Base-by-base conservation (phyloP, 2,888 invertebrate genomes). In the Lasioglossum marginatum region DNA sequence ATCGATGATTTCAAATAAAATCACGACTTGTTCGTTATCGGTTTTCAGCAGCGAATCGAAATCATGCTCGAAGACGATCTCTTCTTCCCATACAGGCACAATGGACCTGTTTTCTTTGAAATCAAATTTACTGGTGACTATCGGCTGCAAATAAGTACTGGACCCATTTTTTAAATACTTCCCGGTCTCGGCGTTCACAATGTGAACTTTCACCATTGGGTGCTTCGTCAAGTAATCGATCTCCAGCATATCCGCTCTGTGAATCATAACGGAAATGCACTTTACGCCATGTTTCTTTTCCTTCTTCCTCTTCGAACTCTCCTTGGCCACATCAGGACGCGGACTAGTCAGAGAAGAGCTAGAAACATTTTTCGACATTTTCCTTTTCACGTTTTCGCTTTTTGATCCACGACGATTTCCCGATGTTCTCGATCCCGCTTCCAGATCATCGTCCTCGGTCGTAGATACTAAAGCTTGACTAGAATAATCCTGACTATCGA, bases 1-100 rank as follows among this genome's bases (percentile, higher is more conserved):
- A 88, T 96, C 96, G 40, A 96, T 85, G 45, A 96, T 92, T 89
- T 96, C 96, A 84, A 96, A 96, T 72, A 96, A 93, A 80, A 96
- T 91, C 1, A 96, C 89, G 3, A 94, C 88, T 40, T 93, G 92
- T 48, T 94, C 91, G n/a, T 93, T 93, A 57, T 94, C 93, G 1
- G 82, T 85, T 78, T 91, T 90, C 31, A 95, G 72, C 19, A 96
- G 81, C 82, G 94, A 93, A 34, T 94, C 89, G 77, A 95, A 95
- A 85, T 96, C 96, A 92, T 97, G 96, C 92, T 97, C 96, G 88
- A 97, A 96, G 57, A 97, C 93, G 12, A 97, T 92, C 73, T 96
- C 95, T 93, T 97, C 97, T 92, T 97, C 97, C 97, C 97, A 97
- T 2, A 95, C 93, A 6, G 97, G 97, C 66, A 93, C 87, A 86